Percentiles rank a stretch among this genome's conserved stretches.
Conservation (phyloP, 2,797 vertebrate species). For the Cryptoblepharus egeriae region DNA sequence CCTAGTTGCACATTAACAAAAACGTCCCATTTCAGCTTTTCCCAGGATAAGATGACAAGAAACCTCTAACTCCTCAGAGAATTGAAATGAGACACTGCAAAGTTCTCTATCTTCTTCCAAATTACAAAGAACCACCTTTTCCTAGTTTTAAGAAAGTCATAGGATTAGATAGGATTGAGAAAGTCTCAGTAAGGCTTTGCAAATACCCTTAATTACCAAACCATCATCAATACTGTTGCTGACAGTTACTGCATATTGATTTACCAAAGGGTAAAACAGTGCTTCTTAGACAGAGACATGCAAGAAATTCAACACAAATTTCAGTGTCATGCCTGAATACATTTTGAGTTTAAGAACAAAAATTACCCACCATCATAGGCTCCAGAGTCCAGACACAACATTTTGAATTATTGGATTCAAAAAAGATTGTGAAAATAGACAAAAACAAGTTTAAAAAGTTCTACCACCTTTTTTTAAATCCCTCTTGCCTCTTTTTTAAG, state of each 20-base stretch:
- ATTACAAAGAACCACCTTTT: background rate
- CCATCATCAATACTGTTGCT: background rate
- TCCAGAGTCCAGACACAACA: background rate
- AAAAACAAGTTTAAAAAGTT: background rate
- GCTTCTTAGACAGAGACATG: background rate
- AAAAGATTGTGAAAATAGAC: background rate
- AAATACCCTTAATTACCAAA: background rate
- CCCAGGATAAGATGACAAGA: constrained; percentile 22
- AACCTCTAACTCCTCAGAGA: constrained; percentile 18
- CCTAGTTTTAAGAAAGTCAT: background rate
- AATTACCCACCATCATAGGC: background rate
- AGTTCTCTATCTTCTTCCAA: background rate
- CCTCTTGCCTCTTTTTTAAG: background rate
- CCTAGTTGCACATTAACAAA: constrained; percentile 27
- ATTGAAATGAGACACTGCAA: constrained; percentile 3
- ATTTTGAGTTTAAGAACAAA: background rate
- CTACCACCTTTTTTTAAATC: background rate
- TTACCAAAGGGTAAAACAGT: constrained; percentile 15
- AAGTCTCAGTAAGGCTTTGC: background rate
- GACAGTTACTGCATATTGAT: background rate
- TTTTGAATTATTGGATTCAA: no score
- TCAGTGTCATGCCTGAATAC: background rate
- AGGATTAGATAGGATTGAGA: background rate
- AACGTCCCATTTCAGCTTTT: constrained; percentile 19
- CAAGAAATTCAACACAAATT: background rate